Base-by-base conservation (phyloP, 1,140 invertebrate species). In the Hyphantria cunea region DNA sequence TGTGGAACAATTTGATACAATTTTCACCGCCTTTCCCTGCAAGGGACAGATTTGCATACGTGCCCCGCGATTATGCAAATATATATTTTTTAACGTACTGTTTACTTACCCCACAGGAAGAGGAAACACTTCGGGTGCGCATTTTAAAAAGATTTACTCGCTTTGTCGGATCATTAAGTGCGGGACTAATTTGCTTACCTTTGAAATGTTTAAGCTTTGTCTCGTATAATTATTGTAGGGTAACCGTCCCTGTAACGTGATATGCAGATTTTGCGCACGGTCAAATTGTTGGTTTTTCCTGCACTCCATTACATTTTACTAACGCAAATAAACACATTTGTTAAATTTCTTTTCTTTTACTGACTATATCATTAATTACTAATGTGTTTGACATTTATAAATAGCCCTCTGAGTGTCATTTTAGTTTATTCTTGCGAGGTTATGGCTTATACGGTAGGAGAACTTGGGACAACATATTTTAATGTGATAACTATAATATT, bases 121-220 rank as follows among this genome's bases (percentile, higher is more conserved):
- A 86, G 86, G 84, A 84, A 86, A 81, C 83, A 87, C 76, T 82
- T 72, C 56, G 78, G 77, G 81, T 60, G 78, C 73, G 83, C 80
- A 77, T 88, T 88, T 82, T 86, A 86, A 89, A 89, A 90, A 90
- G 87, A 90, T 90, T 90, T 90, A 89, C 85, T 78, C 87, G 73
- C 84, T 86, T 90, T 89, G 86, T 86, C 82, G 87, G 86, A 85
- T 86, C 87, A 90, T 89, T 90, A 90, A 87, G 79, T 89, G 75
- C 76, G 81, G 82, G 86, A 90, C 84, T 90, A 90, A 90, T 90
- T 90, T 89, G 86, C 84, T 89, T 90, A 89, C 87, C 86, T 89
- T 89, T 89, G 84, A 86, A 88, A 90, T 87, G 87, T 90, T 86
- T 86, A 83, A 78, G 72, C 82, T 86, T 80, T 81, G 76, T 82